Evolutionary conservation across 2,113 vertebrate genomes (phyloP).

Genomic region (Verasper variegatus): DNA sequence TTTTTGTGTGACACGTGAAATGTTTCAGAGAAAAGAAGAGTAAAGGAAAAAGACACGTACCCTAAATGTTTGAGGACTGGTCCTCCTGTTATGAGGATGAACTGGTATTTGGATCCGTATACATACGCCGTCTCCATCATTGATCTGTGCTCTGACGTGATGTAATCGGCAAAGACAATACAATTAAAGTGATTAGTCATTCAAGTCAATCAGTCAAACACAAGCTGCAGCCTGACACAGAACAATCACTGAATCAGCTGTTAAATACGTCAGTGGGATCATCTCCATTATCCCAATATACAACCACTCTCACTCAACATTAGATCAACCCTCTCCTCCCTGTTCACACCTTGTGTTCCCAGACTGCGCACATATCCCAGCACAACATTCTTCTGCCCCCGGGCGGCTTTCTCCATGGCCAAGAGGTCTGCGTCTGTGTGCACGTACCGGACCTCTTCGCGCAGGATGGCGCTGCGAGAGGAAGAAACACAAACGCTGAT

Average conservation of each 20-base stretch:
- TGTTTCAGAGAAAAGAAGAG: background rate
- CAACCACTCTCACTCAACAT: background rate
- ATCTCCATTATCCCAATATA: background rate
- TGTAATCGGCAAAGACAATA: slow-evolving; percentile 3
- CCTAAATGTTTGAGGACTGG: slow-evolving; percentile 85
- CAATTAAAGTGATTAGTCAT: background rate
- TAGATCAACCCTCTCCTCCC: background rate
- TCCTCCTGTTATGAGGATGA: slow-evolving; percentile 91
- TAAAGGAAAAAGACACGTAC: slow-evolving; percentile 72
- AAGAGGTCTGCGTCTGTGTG: slow-evolving; percentile 86
- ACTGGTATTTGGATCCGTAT: slow-evolving; percentile 90
- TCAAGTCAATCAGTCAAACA: background rate
- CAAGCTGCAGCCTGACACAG: background rate
- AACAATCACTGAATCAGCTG: background rate
- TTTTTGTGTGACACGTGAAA: background rate
- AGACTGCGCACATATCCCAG: slow-evolving; percentile 89
- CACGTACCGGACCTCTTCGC: slow-evolving; percentile 92
- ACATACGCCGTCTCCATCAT: slow-evolving; percentile 96
- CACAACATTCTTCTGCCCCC: slow-evolving; percentile 86
- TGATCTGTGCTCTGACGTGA: slow-evolving; percentile 89
- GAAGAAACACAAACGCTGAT: too few relatives aligned
- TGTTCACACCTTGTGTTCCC: slow-evolving; percentile 89
- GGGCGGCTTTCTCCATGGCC: slow-evolving; percentile 84
- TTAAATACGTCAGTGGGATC: background rate
- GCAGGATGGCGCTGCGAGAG: slow-evolving; percentile 87